Conservation (phyloP, 2,797 vertebrate species). For the Anguilla megastoma region DNA sequence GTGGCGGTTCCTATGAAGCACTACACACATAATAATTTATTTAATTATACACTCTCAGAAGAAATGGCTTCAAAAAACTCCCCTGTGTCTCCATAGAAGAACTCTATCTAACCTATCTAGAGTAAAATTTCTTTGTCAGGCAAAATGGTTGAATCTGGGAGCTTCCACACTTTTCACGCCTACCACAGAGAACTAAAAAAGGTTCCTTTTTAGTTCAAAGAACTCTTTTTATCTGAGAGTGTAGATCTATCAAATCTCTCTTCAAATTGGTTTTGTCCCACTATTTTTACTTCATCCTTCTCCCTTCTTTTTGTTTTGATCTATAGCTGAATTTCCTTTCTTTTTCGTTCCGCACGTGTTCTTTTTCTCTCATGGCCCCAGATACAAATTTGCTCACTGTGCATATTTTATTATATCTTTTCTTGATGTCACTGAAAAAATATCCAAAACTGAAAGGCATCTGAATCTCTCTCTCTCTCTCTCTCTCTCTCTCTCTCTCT, state of each 20-base stretch:
- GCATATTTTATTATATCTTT: neutral
- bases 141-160: too few relatives aligned
- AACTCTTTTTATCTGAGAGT: too few relatives aligned
- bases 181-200: too few relatives aligned
- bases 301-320: slow-evolving; percentile 24
- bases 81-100: too few relatives aligned
- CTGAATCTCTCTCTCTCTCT: neutral
- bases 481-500: slow-evolving; percentile 36
- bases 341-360: neutral
- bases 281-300: neutral
- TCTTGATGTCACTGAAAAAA: neutral
- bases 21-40: slow-evolving; percentile 46
- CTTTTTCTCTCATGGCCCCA: neutral
- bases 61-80: too few relatives aligned
- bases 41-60: neutral
- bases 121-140: too few relatives aligned
- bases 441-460: neutral
- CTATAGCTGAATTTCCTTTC: slow-evolving; percentile 36
- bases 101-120: too few relatives aligned
- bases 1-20: slow-evolving; percentile 46
- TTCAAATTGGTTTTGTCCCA: neutral
- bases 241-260: neutral
- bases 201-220: too few relatives aligned
- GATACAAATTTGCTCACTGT: neutral
- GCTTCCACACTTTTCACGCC: too few relatives aligned